phyloP scores from a whole-genome alignment of 2,113 vertebrate species.

The Bufo bufo region DNA sequence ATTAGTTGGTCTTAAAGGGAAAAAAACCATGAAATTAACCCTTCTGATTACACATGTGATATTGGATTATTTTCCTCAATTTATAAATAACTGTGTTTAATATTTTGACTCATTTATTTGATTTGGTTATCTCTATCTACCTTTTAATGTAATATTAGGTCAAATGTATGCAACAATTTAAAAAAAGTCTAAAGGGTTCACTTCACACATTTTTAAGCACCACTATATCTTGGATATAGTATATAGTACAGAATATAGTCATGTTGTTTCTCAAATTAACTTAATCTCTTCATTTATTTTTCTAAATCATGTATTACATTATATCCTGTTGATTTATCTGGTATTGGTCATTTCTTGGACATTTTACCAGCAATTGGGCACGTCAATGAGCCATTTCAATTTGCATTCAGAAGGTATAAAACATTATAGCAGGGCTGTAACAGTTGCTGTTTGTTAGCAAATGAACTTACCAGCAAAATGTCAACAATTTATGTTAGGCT shows the following conservation, averaged over 20 bases:
- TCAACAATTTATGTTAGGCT: conserved; percentile 45
- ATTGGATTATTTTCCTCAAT: no score
- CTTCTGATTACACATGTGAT: no score
- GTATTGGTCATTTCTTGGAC: conserved; percentile 1
- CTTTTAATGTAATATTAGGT: no score
- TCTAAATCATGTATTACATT: not conserved
- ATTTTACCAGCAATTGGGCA: conserved; percentile 21
- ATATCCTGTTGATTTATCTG: not conserved
- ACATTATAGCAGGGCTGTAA: conserved; percentile 29
- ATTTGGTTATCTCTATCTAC: no score
- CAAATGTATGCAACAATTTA: no score
- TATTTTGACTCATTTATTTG: no score
- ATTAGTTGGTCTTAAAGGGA: no score
- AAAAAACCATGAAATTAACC: no score
- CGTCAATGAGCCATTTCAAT: conserved; percentile 13
- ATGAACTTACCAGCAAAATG: conserved; percentile 46
- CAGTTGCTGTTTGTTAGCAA: conserved; percentile 42
- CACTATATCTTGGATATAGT: not conserved
- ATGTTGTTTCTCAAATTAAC: not conserved
- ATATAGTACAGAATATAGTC: not conserved
- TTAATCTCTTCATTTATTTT: not conserved
- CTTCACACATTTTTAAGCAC: no score
- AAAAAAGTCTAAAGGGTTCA: no score
- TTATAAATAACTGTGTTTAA: no score
- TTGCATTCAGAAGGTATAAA: conserved; percentile 33